Conservation (phyloP, 2,797 vertebrate species). For the Smutsia temminckii region DNA sequence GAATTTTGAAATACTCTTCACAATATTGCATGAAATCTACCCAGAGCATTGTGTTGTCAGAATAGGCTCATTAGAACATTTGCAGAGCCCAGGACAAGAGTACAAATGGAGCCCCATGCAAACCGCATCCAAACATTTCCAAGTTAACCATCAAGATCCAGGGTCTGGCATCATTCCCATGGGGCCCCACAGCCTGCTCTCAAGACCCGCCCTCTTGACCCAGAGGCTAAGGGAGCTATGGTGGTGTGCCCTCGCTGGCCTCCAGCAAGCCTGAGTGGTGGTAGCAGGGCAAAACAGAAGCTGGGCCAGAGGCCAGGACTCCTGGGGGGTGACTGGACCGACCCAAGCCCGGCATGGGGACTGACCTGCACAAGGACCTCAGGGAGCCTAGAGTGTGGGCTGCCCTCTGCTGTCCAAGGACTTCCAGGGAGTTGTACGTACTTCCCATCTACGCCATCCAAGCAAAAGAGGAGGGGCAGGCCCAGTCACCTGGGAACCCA, state of each 20-base stretch:
- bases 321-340: fast-evolving
- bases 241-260: background rate
- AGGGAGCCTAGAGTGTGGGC: background rate
- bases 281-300: background rate
- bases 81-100: background rate
- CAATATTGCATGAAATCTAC: background rate
- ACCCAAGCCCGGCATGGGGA: background rate
- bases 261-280: background rate
- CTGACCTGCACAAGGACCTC: background rate
- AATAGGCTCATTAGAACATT: background rate
- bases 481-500: no score
- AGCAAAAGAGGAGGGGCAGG: background rate
- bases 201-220: background rate
- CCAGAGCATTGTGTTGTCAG: fast-evolving
- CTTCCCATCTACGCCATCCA: fast-evolving
- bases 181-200: background rate
- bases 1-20: background rate
- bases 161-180: background rate
- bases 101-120: background rate
- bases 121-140: background rate
- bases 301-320: background rate
- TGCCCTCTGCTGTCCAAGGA: background rate
- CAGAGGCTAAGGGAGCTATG: background rate
- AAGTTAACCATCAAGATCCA: background rate
- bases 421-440: background rate